Percentiles rank a stretch among this genome's conserved stretches.
Conservation (phyloP, 2,888 invertebrate genomes). For the Callyntrura sp. region DNA sequence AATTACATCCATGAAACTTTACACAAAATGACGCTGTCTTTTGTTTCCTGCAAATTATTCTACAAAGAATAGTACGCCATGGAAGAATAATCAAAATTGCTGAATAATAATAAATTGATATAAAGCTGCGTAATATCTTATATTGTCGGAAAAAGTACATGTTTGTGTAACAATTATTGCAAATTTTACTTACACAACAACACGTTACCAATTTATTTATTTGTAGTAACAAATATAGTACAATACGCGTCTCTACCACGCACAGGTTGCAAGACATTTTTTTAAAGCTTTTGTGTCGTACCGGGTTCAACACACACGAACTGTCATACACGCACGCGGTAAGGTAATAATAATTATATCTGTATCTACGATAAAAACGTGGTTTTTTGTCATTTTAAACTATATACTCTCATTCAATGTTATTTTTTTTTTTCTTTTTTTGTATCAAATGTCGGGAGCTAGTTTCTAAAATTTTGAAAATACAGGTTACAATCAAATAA, state of each 20-base stretch:
- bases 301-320: not conserved
- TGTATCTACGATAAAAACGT: not conserved
- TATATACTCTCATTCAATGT: not conserved
- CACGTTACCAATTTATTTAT: not conserved
- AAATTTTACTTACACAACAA: not conserved
- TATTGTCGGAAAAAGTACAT: conserved; percentile 31
- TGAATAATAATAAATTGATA: not conserved
- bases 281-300: not conserved
- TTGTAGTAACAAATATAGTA: not conserved
- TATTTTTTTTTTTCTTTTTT: too few relatives aligned
- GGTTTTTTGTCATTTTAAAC: not conserved
- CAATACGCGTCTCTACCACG: too few relatives aligned
- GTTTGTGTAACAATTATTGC: not conserved
- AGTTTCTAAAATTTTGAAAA: conserved; percentile 6
- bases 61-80: not conserved
- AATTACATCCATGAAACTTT: not conserved
- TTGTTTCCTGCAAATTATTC: not conserved
- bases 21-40: not conserved
- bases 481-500: not conserved
- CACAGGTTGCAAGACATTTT: too few relatives aligned
- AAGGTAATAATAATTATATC: conserved; percentile 2
- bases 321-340: not conserved
- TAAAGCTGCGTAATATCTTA: not conserved
- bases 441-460: not conserved
- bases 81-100: not conserved